Evolutionary conservation across 2,113 vertebrate species (phyloP).

Genomic region (Tautogolabrus adspersus): DNA sequence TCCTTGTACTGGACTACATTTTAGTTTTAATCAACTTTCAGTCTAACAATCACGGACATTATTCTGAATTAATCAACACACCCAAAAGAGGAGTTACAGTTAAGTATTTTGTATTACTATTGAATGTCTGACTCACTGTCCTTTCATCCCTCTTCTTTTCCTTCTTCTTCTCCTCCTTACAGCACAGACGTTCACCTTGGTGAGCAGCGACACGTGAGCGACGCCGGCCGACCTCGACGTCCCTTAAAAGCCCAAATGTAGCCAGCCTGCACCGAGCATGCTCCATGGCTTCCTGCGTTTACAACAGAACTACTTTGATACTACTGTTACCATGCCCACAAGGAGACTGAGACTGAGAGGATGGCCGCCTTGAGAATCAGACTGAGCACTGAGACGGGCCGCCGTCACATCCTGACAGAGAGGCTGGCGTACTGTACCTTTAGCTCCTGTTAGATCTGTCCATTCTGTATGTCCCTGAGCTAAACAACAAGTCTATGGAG

Average conservation of each 20-base stretch:
- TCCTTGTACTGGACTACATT: no score
- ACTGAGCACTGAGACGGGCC: constrained; percentile 18
- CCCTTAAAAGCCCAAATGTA: constrained; percentile 62
- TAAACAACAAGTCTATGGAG: constrained; percentile 7
- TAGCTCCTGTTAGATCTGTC: constrained; percentile 32
- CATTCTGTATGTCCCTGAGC: constrained; percentile 14
- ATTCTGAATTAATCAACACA: no score
- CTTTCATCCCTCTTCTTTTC: no score
- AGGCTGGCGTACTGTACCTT: constrained; percentile 27
- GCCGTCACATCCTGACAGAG: constrained; percentile 19
- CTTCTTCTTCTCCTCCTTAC: constrained; percentile 19
- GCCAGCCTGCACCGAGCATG: constrained; percentile 59
- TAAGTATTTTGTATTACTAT: neutral
- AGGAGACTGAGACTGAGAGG: constrained; percentile 29
- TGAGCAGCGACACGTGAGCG: constrained; percentile 79
- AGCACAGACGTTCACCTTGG: constrained; percentile 73
- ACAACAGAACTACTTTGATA: constrained; percentile 53
- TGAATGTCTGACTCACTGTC: neutral
- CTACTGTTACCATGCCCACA: constrained; percentile 35
- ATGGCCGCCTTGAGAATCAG: neutral
- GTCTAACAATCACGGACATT: no score
- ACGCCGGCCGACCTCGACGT: neutral
- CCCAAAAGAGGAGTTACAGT: no score
- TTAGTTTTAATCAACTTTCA: no score
- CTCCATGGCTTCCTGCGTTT: constrained; percentile 63